phyloP scores from a whole-genome alignment of 2,888 invertebrate genomes.

The Marronus borbonicus region DNA sequence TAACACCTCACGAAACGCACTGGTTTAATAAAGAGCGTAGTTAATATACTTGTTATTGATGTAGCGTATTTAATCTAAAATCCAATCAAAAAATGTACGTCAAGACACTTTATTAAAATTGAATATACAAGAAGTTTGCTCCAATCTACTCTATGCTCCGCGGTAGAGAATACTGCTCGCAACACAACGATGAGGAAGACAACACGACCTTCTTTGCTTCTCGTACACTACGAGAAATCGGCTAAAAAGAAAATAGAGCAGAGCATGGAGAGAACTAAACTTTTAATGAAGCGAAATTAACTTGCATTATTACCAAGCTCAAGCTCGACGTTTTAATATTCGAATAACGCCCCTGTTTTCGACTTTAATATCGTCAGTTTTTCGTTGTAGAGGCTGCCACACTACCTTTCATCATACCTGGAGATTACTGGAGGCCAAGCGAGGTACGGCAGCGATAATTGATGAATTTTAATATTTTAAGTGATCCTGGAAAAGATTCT shows the following conservation, averaged over 20 bases:
- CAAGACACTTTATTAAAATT: slow-evolving; percentile 25
- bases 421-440: slow-evolving; percentile 12
- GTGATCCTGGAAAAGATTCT: slow-evolving; percentile 19
- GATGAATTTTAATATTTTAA: slow-evolving; percentile 38
- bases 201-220: neutral
- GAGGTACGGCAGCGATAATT: slow-evolving; percentile 21
- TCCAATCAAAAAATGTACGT: slow-evolving; percentile 18
- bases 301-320: slow-evolving; percentile 40
- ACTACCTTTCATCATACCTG: slow-evolving; percentile 17
- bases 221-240: slow-evolving; percentile 2
- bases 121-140: slow-evolving; percentile 15
- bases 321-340: slow-evolving; percentile 31
- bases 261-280: slow-evolving; percentile 23
- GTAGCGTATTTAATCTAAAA: neutral
- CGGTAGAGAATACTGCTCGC: neutral
- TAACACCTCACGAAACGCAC: too few species aligned
- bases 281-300: slow-evolving; percentile 47
- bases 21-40: too few species aligned
- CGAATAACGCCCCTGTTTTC: slow-evolving; percentile 33
- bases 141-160: neutral
- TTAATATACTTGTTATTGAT: too few species aligned
- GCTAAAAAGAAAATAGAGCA: slow-evolving; percentile 4
- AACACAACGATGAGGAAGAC: neutral
- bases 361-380: slow-evolving; percentile 34
- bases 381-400: slow-evolving; percentile 1